phyloP scores from a whole-genome alignment of 2,797 vertebrate species.

The Tokudaia muenninki region DNA sequence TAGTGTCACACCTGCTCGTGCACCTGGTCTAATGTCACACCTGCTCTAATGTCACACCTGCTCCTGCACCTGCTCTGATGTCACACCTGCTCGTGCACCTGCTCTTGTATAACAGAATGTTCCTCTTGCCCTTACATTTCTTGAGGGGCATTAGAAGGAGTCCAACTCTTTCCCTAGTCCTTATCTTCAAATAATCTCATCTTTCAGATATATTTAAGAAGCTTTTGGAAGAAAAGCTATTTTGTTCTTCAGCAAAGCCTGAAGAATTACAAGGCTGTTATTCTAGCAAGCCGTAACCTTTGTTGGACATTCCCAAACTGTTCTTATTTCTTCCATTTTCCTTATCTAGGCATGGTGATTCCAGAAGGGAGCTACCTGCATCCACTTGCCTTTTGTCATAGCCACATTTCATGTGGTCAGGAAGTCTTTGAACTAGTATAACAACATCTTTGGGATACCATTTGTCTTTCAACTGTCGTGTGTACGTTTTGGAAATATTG shows the following conservation, averaged over 20 bases:
- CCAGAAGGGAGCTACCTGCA: background rate
- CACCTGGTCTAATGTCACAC: no score
- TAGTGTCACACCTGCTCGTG: no score
- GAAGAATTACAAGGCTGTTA: background rate
- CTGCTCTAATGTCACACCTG: no score
- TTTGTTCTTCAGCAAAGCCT: background rate
- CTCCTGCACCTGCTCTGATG: no score
- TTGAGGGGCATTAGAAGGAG: background rate
- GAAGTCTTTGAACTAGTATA: background rate
- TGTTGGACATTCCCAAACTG: background rate
- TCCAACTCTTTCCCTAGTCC: background rate
- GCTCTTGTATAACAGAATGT: background rate
- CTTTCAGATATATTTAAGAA: conserved; percentile 19
- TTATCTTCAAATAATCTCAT: background rate
- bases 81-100: background rate
- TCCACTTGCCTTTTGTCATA: background rate
- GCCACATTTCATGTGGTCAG: background rate
- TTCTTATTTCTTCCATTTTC: conserved; percentile 21
- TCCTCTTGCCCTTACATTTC: background rate
- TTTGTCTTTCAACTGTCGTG: background rate
- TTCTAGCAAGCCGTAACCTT: background rate
- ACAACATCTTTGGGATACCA: conserved; percentile 5
- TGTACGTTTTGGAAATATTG: background rate
- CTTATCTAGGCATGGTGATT: background rate
- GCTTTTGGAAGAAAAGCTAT: background rate